Percentiles rank a stretch among this genome's conserved stretches.
These are phyloP conservation scores for Capitulum mitella DNA, from an alignment of 2,888 invertebrate genomes.

Conservation along the genomic window DNA sequence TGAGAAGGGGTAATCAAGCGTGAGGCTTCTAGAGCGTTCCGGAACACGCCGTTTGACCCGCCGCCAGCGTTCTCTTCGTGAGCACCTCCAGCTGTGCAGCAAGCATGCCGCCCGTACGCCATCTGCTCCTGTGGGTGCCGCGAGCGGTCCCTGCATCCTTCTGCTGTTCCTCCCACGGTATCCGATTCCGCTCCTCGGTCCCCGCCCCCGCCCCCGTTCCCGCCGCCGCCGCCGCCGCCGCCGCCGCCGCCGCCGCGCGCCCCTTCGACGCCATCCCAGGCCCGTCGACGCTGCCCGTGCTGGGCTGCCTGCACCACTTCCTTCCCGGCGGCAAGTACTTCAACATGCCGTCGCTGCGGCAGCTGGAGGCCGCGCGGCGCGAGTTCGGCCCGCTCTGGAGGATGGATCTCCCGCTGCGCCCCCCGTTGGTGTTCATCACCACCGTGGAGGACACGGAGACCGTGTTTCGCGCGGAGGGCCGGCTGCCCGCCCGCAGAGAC, in stretches of 20 bases:
- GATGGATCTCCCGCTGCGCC: not conserved
- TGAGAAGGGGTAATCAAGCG: too few relatives aligned
- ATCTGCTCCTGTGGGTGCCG: too few relatives aligned
- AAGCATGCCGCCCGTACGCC: too few relatives aligned
- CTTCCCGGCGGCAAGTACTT: not conserved
- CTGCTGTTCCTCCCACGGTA: too few relatives aligned
- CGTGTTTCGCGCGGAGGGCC: not conserved
- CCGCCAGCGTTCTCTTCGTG: too few relatives aligned
- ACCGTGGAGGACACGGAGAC: not conserved
- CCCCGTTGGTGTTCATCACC: not conserved
- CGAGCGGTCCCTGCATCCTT: too few relatives aligned
- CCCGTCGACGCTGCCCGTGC: not conserved
- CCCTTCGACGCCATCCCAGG: not conserved
- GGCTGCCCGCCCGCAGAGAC: not conserved
- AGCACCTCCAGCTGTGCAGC: too few relatives aligned
- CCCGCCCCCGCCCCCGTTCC: not conserved
- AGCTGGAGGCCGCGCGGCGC: not conserved
- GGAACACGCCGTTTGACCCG: too few relatives aligned
- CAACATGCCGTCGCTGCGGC: not conserved
- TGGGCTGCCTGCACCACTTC: not conserved
- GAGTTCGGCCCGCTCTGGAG: constrained; percentile 7
- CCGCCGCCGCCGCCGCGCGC: not conserved
- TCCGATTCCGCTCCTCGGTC: too few relatives aligned
- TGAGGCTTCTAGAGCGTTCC: too few relatives aligned
- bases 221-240: not conserved